Evolutionary conservation across 2,888 invertebrate species (phyloP).

Genomic region (Criorhina ranunculi): DNA sequence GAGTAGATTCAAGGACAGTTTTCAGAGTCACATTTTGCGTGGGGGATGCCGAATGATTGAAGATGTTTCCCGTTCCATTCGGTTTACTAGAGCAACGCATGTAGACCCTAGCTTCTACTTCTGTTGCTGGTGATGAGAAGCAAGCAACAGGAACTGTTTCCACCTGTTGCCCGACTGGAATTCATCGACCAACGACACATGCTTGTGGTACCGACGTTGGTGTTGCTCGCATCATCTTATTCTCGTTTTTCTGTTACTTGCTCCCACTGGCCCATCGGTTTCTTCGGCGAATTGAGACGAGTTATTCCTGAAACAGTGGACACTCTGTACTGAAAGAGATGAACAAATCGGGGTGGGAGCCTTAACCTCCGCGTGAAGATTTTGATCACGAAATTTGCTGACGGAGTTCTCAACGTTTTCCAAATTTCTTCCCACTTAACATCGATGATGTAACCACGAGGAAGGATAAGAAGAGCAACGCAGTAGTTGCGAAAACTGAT

Average conservation of each 20-base stretch:
- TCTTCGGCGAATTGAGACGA: constrained; percentile 57
- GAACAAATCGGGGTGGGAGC: constrained; percentile 14
- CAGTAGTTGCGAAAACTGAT: constrained; percentile 88
- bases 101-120: background rate
- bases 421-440: constrained; percentile 84
- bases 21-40: background rate
- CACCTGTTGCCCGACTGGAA: constrained; percentile 24
- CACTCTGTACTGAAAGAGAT: constrained; percentile 3
- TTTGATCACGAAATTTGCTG: constrained; percentile 74
- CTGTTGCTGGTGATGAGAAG: background rate
- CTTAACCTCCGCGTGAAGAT: constrained; percentile 41
- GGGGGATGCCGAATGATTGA: constrained; percentile 26
- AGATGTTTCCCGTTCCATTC: constrained; percentile 30
- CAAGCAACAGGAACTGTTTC: background rate
- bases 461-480: constrained; percentile 87
- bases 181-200: background rate
- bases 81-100: background rate
- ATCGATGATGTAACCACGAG: constrained; percentile 86
- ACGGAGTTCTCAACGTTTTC: constrained; percentile 78
- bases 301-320: constrained; percentile 62
- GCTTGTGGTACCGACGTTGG: constrained; percentile 31
- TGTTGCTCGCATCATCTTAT: background rate
- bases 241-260: constrained; percentile 9
- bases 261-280: background rate
- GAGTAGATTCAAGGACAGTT: background rate